Percentiles rank a stretch among this genome's conserved stretches.
These are phyloP conservation scores for Auanema freiburgensis DNA, from an alignment of 2,888 invertebrate genomes.

Conservation along the genomic window DNA sequence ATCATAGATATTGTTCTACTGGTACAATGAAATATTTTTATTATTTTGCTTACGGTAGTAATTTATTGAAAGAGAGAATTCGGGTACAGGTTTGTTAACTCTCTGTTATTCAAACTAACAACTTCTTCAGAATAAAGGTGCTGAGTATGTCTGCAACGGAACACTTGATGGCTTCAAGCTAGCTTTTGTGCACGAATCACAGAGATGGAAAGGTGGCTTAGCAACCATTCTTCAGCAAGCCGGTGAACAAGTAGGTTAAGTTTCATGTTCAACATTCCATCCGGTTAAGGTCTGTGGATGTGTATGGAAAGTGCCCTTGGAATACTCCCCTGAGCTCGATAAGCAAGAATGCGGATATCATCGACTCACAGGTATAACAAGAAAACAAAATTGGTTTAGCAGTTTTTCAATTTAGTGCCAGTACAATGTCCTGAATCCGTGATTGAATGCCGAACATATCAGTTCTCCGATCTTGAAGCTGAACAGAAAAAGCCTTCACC, in stretches of 20 bases:
- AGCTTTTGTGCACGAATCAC: constrained; percentile 44
- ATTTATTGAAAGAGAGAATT: constrained; percentile 54
- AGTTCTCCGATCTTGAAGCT: constrained; percentile 46
- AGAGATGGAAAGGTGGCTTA: constrained; percentile 58
- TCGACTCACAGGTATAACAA: constrained; percentile 45
- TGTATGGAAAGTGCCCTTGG: constrained; percentile 53
- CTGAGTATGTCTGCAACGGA: constrained; percentile 49
- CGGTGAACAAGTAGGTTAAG: constrained; percentile 20
- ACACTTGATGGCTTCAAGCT: constrained; percentile 42
- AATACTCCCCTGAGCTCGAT: constrained; percentile 47
- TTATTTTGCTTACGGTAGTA: constrained; percentile 60
- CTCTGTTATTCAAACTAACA: background rate
- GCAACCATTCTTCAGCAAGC: constrained; percentile 37
- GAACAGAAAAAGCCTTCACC: constrained; percentile 73
- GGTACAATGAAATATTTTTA: constrained; percentile 45
- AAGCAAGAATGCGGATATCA: constrained; percentile 56
- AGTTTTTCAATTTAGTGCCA: background rate
- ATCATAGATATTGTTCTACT: too few species aligned
- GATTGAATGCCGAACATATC: constrained; percentile 53
- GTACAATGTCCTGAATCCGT: constrained; percentile 11
- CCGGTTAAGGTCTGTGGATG: constrained; percentile 51
- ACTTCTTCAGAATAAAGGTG: constrained; percentile 51
- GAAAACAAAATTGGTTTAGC: background rate
- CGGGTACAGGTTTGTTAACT: constrained; percentile 42
- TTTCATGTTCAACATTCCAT: background rate